Evolutionary conservation across 1,140 invertebrate species (phyloP).

Genomic region (Drosophila kanapiae): DNA sequence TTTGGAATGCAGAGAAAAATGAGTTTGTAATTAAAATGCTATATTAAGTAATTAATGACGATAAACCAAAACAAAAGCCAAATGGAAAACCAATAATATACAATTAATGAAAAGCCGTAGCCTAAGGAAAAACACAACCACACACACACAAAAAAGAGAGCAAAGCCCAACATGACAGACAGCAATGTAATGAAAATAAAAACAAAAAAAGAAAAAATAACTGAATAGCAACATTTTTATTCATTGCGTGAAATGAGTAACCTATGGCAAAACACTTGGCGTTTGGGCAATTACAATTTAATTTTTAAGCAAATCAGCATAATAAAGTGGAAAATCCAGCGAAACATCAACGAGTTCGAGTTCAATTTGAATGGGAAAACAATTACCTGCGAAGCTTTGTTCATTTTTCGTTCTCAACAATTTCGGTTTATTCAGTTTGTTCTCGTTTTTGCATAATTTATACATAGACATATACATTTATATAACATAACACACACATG

Average conservation of each 20-base stretch:
- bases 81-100: slow-evolving; percentile 42
- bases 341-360: slow-evolving; percentile 42
- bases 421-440: slow-evolving; percentile 50
- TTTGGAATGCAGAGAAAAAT: slow-evolving; percentile 37
- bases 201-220: slow-evolving; percentile 47
- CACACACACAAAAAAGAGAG: slow-evolving; percentile 2
- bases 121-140: slow-evolving; percentile 45
- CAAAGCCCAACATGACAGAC: slow-evolving; percentile 10
- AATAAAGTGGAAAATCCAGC: slow-evolving; percentile 56
- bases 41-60: slow-evolving; percentile 67
- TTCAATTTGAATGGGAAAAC: slow-evolving; percentile 37
- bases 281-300: slow-evolving; percentile 64
- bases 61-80: slow-evolving; percentile 34
- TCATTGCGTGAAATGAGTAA: slow-evolving; percentile 33
- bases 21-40: slow-evolving; percentile 76
- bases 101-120: slow-evolving; percentile 57
- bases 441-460: slow-evolving; percentile 67
- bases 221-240: slow-evolving; percentile 23
- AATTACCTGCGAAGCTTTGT: slow-evolving; percentile 4
- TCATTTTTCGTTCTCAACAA: slow-evolving; percentile 36
- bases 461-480: slow-evolving; percentile 55
- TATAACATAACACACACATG: slow-evolving; percentile 62
- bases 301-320: slow-evolving; percentile 66
- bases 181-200: slow-evolving; percentile 41
- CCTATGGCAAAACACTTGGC: slow-evolving; percentile 42